These are phyloP conservation scores for Rhabdophis nuchalis DNA, from an alignment of 2,797 vertebrate species.

Conservation along the genomic window DNA sequence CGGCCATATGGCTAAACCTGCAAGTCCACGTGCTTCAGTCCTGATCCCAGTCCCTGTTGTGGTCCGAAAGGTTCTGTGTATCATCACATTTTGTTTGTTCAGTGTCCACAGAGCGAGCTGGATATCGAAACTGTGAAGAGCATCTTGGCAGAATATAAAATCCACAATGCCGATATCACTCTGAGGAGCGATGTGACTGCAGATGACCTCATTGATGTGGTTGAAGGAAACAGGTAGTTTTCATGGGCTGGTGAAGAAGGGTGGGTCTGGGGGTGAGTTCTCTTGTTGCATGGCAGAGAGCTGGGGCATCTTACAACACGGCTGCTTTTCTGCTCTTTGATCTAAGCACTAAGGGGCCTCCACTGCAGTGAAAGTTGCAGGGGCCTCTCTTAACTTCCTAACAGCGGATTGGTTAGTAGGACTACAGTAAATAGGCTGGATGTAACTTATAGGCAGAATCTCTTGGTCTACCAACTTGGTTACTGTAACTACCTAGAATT, in stretches of 20 bases:
- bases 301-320: not conserved
- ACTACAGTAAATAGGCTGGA: not conserved
- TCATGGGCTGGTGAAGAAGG: rapidly evolving
- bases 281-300: not conserved
- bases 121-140: constrained; percentile 93
- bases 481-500: not conserved
- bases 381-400: not conserved
- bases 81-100: not conserved
- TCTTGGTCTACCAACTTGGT: not conserved
- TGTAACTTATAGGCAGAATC: not conserved
- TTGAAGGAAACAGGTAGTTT: constrained; percentile 93
- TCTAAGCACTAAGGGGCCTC: not conserved
- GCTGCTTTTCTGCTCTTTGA: not conserved
- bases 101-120: constrained; percentile 91
- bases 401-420: not conserved
- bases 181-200: constrained; percentile 91
- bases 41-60: not conserved
- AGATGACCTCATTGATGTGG: constrained; percentile 97
- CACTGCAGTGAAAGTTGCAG: too few relatives aligned
- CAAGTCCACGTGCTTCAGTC: not conserved
- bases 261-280: not conserved
- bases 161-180: constrained; percentile 95
- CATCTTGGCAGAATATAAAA: constrained; percentile 96
- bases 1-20: not conserved
- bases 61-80: not conserved